Conservation (phyloP, 2,113 vertebrate species). For the Urocitellus parryii region DNA sequence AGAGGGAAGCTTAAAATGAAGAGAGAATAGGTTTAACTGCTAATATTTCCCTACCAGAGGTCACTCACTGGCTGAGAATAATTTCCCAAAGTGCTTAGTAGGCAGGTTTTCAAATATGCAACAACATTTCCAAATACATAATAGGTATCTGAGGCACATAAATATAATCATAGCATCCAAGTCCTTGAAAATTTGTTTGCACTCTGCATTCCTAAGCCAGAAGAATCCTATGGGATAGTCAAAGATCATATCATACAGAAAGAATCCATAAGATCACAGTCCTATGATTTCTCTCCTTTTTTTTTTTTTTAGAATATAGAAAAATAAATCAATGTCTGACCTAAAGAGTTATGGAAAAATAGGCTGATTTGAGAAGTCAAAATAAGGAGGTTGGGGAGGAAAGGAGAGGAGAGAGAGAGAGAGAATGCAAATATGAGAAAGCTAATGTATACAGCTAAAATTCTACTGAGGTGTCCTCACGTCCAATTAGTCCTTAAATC, state of each 20-base stretch:
- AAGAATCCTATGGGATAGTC: constrained; percentile 45
- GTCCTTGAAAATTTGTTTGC: constrained; percentile 42
- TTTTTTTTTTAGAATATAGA: background rate
- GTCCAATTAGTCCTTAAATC: background rate
- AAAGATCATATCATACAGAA: constrained; percentile 45
- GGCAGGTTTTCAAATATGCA: constrained; percentile 13
- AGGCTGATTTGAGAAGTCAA: background rate
- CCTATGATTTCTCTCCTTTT: background rate
- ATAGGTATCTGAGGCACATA: constrained; percentile 6
- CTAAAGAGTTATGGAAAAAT: constrained; percentile 20
- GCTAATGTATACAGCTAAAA: background rate
- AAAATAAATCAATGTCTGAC: constrained; percentile 40
- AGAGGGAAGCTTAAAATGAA: background rate
- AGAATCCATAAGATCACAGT: constrained; percentile 57
- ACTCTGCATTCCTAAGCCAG: constrained; percentile 52
- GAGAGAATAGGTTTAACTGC: constrained; percentile 3
- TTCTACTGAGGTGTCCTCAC: background rate
- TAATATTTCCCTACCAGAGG: constrained; percentile 51
- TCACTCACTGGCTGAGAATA: constrained; percentile 30
- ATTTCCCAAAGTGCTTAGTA: constrained; percentile 61
- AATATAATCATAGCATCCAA: constrained; percentile 10
- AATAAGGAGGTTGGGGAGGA: background rate
- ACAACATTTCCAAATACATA: constrained; percentile 37
- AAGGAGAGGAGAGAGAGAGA: too few species aligned
- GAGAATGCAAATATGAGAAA: background rate